Evolutionary conservation across 2,113 vertebrate species (phyloP).

Genomic region (Dascyllus trimaculatus): DNA sequence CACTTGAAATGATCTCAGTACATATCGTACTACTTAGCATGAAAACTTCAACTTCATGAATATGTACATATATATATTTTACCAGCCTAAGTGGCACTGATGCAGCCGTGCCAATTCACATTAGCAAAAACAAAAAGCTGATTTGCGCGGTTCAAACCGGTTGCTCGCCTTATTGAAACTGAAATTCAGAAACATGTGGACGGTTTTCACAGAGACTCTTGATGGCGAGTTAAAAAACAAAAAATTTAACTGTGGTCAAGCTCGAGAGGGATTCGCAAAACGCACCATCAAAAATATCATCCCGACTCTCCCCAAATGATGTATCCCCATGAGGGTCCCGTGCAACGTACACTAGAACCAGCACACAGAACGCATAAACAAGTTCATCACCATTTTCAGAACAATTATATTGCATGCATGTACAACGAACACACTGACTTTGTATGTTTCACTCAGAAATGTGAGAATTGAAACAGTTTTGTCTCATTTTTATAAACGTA

Average conservation of each 20-base stretch:
- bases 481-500: background rate
- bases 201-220: slow-evolving; percentile 28
- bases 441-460: slow-evolving; percentile 1
- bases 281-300: slow-evolving; percentile 50
- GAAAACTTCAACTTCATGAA: slow-evolving; percentile 4
- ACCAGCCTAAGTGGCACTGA: background rate
- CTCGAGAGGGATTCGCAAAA: slow-evolving; percentile 51
- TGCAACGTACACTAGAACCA: slow-evolving; percentile 36
- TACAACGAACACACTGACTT: background rate
- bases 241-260: slow-evolving; percentile 31
- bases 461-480: background rate
- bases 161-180: slow-evolving; percentile 6
- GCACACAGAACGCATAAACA: slow-evolving; percentile 53
- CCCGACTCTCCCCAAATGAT: slow-evolving; percentile 46
- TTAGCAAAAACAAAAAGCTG: background rate
- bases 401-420: slow-evolving; percentile 25
- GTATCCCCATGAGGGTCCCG: slow-evolving; percentile 29
- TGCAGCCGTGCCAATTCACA: background rate
- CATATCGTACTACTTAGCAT: slow-evolving; percentile 19
- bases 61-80: slow-evolving; percentile 13
- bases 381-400: slow-evolving; percentile 38
- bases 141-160: slow-evolving; percentile 3
- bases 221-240: slow-evolving; percentile 26
- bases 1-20: slow-evolving; percentile 36
- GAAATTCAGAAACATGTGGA: slow-evolving; percentile 12